These are phyloP conservation scores for Pampusana beccarii DNA, from an alignment of 2,113 vertebrate genomes.

Conservation along the genomic window DNA sequence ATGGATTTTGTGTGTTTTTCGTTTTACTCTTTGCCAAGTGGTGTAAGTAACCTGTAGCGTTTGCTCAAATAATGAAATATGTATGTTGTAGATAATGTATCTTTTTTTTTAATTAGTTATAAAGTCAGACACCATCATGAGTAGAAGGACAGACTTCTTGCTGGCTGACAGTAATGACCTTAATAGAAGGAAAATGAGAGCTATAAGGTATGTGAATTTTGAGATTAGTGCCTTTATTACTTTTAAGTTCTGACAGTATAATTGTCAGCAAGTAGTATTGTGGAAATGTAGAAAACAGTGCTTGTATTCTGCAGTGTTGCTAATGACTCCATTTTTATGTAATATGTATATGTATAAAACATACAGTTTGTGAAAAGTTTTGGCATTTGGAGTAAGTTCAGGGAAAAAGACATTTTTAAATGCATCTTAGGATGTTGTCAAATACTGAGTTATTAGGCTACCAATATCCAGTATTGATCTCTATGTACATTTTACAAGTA, in stretches of 20 bases:
- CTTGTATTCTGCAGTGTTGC: neutral
- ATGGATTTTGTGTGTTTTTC: accelerated
- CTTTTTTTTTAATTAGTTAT: neutral
- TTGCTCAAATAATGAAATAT: neutral
- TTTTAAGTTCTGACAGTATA: neutral
- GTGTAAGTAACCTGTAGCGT: accelerated
- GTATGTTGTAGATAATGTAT: neutral
- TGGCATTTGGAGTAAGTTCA: neutral
- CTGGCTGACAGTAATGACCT: neutral
- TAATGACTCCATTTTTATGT: accelerated
- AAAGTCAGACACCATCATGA: neutral
- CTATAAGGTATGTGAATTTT: conserved; percentile 37
- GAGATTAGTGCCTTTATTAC: neutral
- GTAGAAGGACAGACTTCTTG: neutral
- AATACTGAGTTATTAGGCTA: neutral
- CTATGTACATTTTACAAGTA: neutral
- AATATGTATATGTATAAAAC: accelerated
- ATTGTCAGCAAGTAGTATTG: neutral
- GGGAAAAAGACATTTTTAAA: neutral
- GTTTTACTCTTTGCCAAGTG: accelerated
- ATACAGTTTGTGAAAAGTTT: accelerated
- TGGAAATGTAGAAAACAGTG: neutral
- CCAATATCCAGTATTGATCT: accelerated
- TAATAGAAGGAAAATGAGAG: neutral
- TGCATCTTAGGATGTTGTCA: neutral